Base-by-base conservation (phyloP, 2,797 vertebrate genomes). In the Muscicapa striata region DNA sequence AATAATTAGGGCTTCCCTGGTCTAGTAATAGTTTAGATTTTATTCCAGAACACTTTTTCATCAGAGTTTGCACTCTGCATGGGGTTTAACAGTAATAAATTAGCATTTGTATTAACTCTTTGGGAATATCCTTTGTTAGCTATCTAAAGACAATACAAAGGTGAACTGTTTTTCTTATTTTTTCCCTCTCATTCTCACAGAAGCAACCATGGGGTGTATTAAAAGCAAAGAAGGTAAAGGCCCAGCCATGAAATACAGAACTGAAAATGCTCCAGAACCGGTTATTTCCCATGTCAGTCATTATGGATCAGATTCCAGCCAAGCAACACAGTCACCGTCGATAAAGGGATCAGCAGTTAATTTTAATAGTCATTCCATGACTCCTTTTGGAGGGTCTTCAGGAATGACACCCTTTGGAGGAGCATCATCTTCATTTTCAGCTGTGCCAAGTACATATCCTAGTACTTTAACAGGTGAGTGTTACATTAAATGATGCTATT, bases 141-240 rank as follows among this genome's bases (percentile, higher is more conserved):
- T 77, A 13, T 76, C 26, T 63, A 40, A 48, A 81, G 29, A 34
- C 19, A 64, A 13, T 8, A 10, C 51, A 30, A 55, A 80, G 12
- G 13, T 82, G 5, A 87, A 51, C n/a, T 58, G 8, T 30, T 19
- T 4, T 4, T 45, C 59, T 86, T 52, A 45, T 46, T 88, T 51
- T 32, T 17, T 8, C 1, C 8, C 64, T 87, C 19, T 95, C 22
- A 7, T 84, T 75, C 77, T 93, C 69, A 54, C 91, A 98, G 98
- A 93, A 96, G 95, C 97, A 94, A 98, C 97, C 75, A 99, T 99
- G 99, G 99, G 99, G 97, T 99, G 99, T 96, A 98, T 99, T 93
- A 99, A 99, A 98, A 99, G 99, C 97, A 99, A 99, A 97, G 98
- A 99, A 97, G 98, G 99, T 97, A 99, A 99, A 98, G 98, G 98